Percentiles rank a stretch among this genome's conserved stretches.
Evolutionary conservation across 2,113 vertebrate genomes (phyloP).

Genomic region (Labeo rohita): DNA sequence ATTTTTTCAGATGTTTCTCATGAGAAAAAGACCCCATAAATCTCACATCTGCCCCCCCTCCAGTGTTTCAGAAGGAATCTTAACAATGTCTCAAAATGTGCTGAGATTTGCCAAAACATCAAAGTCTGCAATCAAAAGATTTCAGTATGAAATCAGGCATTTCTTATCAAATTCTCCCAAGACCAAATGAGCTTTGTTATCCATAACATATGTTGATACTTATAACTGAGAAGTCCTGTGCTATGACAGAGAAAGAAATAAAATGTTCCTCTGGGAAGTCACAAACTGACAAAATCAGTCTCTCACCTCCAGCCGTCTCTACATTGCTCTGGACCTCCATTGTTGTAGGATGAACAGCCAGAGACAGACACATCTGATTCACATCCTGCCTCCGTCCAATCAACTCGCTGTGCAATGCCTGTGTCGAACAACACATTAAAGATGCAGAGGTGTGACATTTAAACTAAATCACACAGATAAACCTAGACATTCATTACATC

Average conservation of each 20-base stretch:
- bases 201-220: background rate
- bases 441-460: conserved; percentile 12
- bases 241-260: background rate
- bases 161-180: background rate
- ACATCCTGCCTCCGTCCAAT: conserved; percentile 77
- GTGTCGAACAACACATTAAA: conserved; percentile 51
- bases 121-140: background rate
- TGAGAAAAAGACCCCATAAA: background rate
- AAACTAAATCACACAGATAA: conserved; percentile 7
- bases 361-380: conserved; percentile 79
- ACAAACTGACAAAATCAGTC: background rate
- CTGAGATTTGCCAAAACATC: background rate
- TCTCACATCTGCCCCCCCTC: background rate
- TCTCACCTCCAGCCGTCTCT: conserved; percentile 43
- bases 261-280: background rate
- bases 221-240: background rate
- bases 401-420: conserved; percentile 80
- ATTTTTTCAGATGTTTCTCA: background rate
- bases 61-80: background rate
- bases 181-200: background rate
- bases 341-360: conserved; percentile 61
- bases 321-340: background rate
- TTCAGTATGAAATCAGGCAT: background rate
- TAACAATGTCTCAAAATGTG: background rate
- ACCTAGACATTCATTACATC: conserved; percentile 18